Conservation (phyloP, 2,888 invertebrate species). For the Lobophora halterata region DNA sequence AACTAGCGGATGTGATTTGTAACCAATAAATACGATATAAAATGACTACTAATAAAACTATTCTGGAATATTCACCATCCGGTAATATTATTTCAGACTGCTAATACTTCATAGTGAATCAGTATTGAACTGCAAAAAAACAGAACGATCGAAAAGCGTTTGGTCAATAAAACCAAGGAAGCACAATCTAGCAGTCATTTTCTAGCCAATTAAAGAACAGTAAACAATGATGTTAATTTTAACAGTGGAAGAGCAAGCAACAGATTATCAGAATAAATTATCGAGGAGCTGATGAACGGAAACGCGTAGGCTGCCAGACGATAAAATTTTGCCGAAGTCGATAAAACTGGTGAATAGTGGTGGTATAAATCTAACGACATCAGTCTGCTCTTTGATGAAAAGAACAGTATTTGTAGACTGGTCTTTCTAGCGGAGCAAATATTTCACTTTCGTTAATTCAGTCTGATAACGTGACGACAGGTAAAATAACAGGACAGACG, state of each 20-base stretch:
- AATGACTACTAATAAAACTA: constrained; percentile 28
- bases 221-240: constrained; percentile 1
- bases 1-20: constrained; percentile 31
- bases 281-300: constrained; percentile 35
- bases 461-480: too few species aligned
- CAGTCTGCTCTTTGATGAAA: too few species aligned
- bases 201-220: neutral
- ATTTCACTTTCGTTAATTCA: too few species aligned
- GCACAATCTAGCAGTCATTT: neutral
- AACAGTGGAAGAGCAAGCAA: constrained; percentile 13
- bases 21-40: constrained; percentile 30
- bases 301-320: constrained; percentile 37
- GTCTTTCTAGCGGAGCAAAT: too few species aligned
- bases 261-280: constrained; percentile 18
- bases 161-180: too few species aligned
- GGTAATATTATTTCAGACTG: constrained; percentile 8
- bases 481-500: too few species aligned
- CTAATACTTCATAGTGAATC: constrained; percentile 9
- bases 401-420: too few species aligned
- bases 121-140: constrained; percentile 3
- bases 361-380: neutral
- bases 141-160: too few species aligned
- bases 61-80: constrained; percentile 19
- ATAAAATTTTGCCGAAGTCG: constrained; percentile 39
- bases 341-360: constrained; percentile 33